These are phyloP conservation scores for Oxycera nigricornis DNA, from an alignment of 2,888 invertebrate genomes.

Conservation along the genomic window DNA sequence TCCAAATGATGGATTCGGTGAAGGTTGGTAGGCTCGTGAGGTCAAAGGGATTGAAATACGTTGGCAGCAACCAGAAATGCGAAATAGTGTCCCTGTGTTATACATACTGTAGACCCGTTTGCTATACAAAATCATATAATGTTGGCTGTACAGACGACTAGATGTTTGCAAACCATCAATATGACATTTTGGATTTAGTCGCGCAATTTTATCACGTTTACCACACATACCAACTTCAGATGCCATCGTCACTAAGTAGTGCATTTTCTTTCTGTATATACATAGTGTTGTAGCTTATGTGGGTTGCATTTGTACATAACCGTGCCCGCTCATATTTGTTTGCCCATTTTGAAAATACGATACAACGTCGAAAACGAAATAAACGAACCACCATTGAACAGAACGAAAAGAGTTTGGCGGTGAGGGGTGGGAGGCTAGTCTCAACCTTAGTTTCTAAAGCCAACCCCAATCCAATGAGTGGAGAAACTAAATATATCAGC, in stretches of 20 bases:
- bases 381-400: conserved; percentile 1
- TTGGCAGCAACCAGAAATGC: too few relatives aligned
- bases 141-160: not conserved
- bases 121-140: not conserved
- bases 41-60: too few relatives aligned
- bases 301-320: not conserved
- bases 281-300: not conserved
- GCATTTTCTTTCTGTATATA: not conserved
- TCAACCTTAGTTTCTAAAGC: too few relatives aligned
- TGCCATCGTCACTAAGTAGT: not conserved
- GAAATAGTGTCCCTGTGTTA: not conserved
- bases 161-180: conserved; percentile 16
- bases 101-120: too few relatives aligned
- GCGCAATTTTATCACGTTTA: conserved; percentile 30
- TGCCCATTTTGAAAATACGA: not conserved
- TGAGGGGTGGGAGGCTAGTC: too few relatives aligned
- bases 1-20: not conserved
- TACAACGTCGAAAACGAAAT: not conserved
- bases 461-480: too few relatives aligned
- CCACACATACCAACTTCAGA: not conserved
- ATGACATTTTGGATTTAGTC: conserved; percentile 21
- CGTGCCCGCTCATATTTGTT: conserved; percentile 1
- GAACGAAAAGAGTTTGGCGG: too few relatives aligned
- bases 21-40: too few relatives aligned
- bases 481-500: too few relatives aligned